Conservation (phyloP, 2,113 vertebrate species). For the Zapornia atra region DNA sequence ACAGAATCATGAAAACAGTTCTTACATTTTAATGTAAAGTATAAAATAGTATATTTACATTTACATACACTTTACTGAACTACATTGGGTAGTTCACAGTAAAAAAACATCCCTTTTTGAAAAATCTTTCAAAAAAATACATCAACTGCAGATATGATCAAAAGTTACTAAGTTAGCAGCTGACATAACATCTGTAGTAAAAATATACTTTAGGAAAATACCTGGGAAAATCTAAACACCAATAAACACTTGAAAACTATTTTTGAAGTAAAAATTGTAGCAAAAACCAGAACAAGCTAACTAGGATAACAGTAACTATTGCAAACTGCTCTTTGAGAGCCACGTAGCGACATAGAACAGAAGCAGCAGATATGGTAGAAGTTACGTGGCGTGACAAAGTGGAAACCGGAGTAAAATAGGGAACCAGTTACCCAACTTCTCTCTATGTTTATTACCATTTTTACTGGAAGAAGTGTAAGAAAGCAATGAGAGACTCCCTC, state of each 20-base stretch:
- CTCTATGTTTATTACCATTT: slow-evolving; percentile 3
- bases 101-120: slow-evolving; percentile 50
- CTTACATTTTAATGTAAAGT: slow-evolving; percentile 64
- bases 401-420: neutral
- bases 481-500: neutral
- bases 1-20: slow-evolving; percentile 45
- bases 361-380: slow-evolving; percentile 24
- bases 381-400: neutral
- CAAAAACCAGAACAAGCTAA: slow-evolving; percentile 45
- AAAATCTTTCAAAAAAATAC: slow-evolving; percentile 60
- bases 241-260: slow-evolving; percentile 71
- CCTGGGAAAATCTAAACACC: slow-evolving; percentile 74
- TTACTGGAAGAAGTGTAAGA: neutral
- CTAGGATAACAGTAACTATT: slow-evolving; percentile 32
- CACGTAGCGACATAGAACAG: neutral
- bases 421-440: slow-evolving; percentile 3
- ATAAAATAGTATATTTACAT: slow-evolving; percentile 52
- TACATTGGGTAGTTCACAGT: slow-evolving; percentile 38
- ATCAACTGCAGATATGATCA: slow-evolving; percentile 64
- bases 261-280: slow-evolving; percentile 60
- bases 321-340: slow-evolving; percentile 70
- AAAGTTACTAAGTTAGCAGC: slow-evolving; percentile 71
- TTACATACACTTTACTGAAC: slow-evolving; percentile 60
- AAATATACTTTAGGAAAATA: slow-evolving; percentile 82
- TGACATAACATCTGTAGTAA: slow-evolving; percentile 76